Percentiles rank a stretch among this genome's conserved stretches.
phyloP scores from a whole-genome alignment of 2,113 vertebrate species.

The Chloroceryle aenea region DNA sequence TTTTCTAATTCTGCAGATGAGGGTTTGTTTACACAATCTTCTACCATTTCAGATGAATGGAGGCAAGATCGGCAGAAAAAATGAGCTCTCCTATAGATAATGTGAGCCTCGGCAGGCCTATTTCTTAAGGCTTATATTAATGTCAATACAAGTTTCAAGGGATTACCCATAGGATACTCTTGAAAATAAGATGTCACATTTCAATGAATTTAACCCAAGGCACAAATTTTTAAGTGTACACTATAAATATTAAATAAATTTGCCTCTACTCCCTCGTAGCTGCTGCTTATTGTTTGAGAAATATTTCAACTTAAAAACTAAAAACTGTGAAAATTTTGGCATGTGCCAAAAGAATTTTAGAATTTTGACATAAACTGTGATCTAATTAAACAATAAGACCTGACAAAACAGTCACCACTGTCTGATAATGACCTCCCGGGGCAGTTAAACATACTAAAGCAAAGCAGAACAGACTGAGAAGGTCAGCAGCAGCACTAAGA shows the following conservation, averaged over 20 bases:
- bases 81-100: constrained; percentile 49
- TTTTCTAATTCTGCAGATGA: constrained; percentile 65
- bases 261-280: constrained; percentile 62
- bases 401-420: constrained; percentile 80
- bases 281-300: constrained; percentile 74
- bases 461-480: constrained; percentile 75
- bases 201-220: constrained; percentile 73
- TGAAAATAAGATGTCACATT: constrained; percentile 73
- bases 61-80: constrained; percentile 50
- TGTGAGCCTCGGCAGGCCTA: constrained; percentile 45
- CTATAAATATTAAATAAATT: constrained; percentile 76
- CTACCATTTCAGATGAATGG: constrained; percentile 19
- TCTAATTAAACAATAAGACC: constrained; percentile 84
- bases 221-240: constrained; percentile 62
- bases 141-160: constrained; percentile 69
- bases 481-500: constrained; percentile 68
- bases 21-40: constrained; percentile 63
- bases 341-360: constrained; percentile 81
- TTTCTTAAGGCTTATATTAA: constrained; percentile 73
- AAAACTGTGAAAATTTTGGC: constrained; percentile 79
- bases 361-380: constrained; percentile 77
- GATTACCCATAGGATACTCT: constrained; percentile 66
- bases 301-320: constrained; percentile 72
- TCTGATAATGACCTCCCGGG: constrained; percentile 79
- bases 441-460: constrained; percentile 74